These are phyloP conservation scores for Seira sanloemensis DNA, from an alignment of 2,888 invertebrate genomes.

Conservation along the genomic window DNA sequence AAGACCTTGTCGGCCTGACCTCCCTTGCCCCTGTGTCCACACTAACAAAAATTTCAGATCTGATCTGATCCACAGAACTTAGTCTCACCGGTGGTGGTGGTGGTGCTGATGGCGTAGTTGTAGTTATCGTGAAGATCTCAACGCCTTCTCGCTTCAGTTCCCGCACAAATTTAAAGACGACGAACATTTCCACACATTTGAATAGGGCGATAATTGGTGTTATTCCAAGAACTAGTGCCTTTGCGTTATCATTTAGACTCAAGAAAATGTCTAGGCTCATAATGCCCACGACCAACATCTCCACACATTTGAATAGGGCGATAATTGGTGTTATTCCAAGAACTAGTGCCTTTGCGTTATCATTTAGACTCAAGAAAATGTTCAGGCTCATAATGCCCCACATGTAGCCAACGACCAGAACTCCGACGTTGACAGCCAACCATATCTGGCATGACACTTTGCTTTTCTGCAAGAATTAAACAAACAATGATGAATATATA, in stretches of 20 bases:
- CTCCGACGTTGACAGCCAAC: constrained; percentile 18
- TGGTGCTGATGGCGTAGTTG: not conserved
- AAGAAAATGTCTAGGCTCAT: constrained; percentile 16
- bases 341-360: not conserved
- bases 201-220: too few relatives aligned
- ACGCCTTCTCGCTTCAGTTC: not conserved
- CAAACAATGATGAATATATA: not conserved
- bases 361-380: not conserved
- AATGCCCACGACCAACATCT: too few relatives aligned
- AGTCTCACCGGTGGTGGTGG: not conserved
- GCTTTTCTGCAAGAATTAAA: constrained; percentile 25
- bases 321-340: too few relatives aligned
- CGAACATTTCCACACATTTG: constrained; percentile 27
- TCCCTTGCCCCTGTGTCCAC: not conserved
- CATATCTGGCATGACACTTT: constrained; percentile 24
- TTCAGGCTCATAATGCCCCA: constrained; percentile 26
- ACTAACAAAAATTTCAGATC: not conserved
- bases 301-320: too few relatives aligned
- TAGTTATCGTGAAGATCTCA: not conserved
- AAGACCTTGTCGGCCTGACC: not conserved
- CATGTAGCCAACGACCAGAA: not conserved
- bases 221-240: not conserved
- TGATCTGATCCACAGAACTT: not conserved
- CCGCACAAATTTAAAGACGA: constrained; percentile 34
- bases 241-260: not conserved